Percentiles rank a stretch among this genome's conserved stretches.
phyloP scores from a whole-genome alignment of 2,113 vertebrate genomes.

The Balaenoptera acutorostrata region DNA sequence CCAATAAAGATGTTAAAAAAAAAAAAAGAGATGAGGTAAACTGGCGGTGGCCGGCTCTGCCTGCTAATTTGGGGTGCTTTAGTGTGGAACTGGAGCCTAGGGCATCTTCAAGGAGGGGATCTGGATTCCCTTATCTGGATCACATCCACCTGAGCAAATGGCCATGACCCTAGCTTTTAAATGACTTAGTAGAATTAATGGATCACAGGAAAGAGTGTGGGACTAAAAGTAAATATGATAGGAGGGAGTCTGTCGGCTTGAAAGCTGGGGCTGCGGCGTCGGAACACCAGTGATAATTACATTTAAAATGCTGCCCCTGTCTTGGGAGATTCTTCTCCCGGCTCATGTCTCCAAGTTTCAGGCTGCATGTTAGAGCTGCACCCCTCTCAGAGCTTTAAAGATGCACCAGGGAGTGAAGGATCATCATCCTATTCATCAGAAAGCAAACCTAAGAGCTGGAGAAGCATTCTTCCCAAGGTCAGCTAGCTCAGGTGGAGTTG shows the following conservation, averaged over 20 bases:
- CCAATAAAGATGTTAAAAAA: no score
- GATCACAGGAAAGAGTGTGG: conserved; percentile 38
- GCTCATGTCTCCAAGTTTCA: neutral
- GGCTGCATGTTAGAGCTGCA: neutral
- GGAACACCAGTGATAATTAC: neutral
- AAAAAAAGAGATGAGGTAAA: conserved; percentile 35
- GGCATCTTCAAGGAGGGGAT: neutral
- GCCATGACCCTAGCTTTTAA: conserved; percentile 36
- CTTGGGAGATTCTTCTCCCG: neutral
- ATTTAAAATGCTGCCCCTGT: neutral
- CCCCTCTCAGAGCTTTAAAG: neutral
- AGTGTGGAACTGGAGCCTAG: neutral
- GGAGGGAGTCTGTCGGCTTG: neutral
- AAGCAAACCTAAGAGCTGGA: neutral
- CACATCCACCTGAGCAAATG: conserved; percentile 17
- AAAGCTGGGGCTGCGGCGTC: neutral
- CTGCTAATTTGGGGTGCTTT: neutral
- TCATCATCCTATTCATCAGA: neutral
- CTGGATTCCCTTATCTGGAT: neutral
- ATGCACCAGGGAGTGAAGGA: neutral
- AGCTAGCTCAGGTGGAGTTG: neutral
- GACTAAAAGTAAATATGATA: conserved; percentile 37
- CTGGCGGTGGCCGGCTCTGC: neutral
- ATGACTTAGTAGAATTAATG: conserved; percentile 36
- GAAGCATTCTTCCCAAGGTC: neutral